Percentiles rank a stretch among this genome's conserved stretches.
These are phyloP conservation scores for Euphonia xanthogaster DNA, from an alignment of 2,797 vertebrate genomes.

Conservation along the genomic window DNA sequence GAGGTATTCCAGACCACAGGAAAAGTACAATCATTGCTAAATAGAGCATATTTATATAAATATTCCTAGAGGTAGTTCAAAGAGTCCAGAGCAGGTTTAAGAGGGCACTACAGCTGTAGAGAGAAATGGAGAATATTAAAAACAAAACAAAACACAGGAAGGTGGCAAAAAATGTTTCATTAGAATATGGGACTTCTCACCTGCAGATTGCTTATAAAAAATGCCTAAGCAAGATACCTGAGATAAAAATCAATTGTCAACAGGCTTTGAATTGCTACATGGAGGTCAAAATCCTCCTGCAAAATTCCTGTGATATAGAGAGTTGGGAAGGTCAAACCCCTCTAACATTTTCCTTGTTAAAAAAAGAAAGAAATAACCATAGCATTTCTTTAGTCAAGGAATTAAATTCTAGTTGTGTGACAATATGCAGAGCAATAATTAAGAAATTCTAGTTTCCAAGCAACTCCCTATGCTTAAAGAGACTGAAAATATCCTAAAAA, in stretches of 20 bases:
- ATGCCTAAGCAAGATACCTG: background rate
- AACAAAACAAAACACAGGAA: background rate
- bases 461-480: background rate
- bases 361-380: background rate
- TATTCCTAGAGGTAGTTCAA: background rate
- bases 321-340: background rate
- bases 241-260: background rate
- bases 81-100: background rate
- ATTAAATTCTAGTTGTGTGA: background rate
- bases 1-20: background rate
- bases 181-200: background rate
- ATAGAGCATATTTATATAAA: background rate
- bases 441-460: conserved; percentile 36
- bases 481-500: background rate
- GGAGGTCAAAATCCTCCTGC: background rate
- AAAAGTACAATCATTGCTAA: background rate
- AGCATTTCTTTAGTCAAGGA: background rate
- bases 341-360: background rate
- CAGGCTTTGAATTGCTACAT: background rate
- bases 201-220: background rate
- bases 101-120: background rate
- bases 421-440: background rate
- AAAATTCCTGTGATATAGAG: background rate
- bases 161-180: background rate
- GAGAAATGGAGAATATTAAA: background rate